Percentiles rank a stretch among this genome's conserved stretches.
phyloP scores from a whole-genome alignment of 2,888 invertebrate species.

The Polydrusus tereticollis region DNA sequence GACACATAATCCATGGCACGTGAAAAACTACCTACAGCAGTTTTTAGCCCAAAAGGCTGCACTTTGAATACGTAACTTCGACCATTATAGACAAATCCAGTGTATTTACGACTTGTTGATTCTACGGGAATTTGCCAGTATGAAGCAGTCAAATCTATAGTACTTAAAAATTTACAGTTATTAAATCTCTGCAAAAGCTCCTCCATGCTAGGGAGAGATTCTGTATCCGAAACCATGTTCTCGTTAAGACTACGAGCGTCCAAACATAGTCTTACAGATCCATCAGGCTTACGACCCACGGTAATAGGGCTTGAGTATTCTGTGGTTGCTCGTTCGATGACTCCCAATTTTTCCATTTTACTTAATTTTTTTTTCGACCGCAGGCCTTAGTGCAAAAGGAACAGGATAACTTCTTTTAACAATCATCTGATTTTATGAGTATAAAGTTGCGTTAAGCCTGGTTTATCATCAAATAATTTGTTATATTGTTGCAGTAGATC shows the following conservation, averaged over 20 bases:
- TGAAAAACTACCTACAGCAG: conserved; percentile 26
- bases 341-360: conserved; percentile 22
- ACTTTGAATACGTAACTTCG: conserved; percentile 45
- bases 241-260: conserved; percentile 38
- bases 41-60: conserved; percentile 47
- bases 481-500: conserved; percentile 4
- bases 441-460: conserved; percentile 21
- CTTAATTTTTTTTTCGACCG: conserved; percentile 22
- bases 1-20: conserved; percentile 30
- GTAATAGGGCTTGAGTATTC: conserved; percentile 32
- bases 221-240: conserved; percentile 56
- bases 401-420: conserved; percentile 20
- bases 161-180: neutral
- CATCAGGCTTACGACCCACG: conserved; percentile 28
- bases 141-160: conserved; percentile 30
- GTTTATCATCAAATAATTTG: conserved; percentile 26
- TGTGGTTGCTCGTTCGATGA: conserved; percentile 29
- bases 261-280: conserved; percentile 31
- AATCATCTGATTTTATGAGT: conserved; percentile 28
- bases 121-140: conserved; percentile 48
- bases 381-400: conserved; percentile 10
- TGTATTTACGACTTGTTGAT: conserved; percentile 44
- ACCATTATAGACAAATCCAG: conserved; percentile 45
- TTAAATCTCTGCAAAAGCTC: conserved; percentile 44
- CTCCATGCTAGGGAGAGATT: conserved; percentile 48